phyloP scores from a whole-genome alignment of 2,113 vertebrate genomes.

The Terrapene triunguis region DNA sequence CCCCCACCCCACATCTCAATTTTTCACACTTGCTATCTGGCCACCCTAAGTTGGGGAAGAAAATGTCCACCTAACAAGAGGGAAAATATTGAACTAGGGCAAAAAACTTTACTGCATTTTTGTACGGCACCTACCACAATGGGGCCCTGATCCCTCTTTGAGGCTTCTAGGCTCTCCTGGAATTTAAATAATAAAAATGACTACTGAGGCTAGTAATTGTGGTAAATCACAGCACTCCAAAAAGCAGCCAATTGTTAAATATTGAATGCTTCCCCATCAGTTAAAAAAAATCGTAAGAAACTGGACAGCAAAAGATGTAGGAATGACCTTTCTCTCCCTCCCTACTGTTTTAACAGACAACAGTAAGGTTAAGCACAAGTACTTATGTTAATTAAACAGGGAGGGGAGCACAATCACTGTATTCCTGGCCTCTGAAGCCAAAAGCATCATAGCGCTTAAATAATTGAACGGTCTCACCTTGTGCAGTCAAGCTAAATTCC shows the following conservation, averaged over 20 bases:
- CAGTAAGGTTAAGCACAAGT: slow-evolving; percentile 18
- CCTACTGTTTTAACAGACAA: neutral
- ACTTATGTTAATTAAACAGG: slow-evolving; percentile 47
- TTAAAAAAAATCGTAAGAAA: neutral
- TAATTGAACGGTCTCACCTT: slow-evolving; percentile 79
- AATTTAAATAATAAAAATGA: slow-evolving; percentile 36
- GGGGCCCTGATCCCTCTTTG: neutral
- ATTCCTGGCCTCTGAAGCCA: slow-evolving; percentile 51
- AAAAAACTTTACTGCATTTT: neutral
- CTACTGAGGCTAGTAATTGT: neutral
- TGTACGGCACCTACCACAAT: neutral
- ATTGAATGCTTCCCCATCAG: neutral
- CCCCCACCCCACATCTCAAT: neutral
- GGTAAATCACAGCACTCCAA: slow-evolving; percentile 2
- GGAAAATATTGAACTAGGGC: neutral
- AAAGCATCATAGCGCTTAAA: slow-evolving; percentile 58
- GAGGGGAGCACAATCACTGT: slow-evolving; percentile 34
- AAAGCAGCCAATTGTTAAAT: rapidly evolving
- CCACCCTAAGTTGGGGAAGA: neutral
- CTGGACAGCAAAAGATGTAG: neutral
- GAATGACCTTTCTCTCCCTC: neutral
- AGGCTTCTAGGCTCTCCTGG: neutral
- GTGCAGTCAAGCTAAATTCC: slow-evolving; percentile 73
- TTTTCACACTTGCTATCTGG: neutral
- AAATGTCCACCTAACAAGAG: neutral